A percentile compares a stretch with the other conserved stretches of the same genome.
These are phyloP conservation scores for Polymixis flavicincta DNA, from an alignment of 2,888 invertebrate genomes.

Conservation along the genomic window DNA sequence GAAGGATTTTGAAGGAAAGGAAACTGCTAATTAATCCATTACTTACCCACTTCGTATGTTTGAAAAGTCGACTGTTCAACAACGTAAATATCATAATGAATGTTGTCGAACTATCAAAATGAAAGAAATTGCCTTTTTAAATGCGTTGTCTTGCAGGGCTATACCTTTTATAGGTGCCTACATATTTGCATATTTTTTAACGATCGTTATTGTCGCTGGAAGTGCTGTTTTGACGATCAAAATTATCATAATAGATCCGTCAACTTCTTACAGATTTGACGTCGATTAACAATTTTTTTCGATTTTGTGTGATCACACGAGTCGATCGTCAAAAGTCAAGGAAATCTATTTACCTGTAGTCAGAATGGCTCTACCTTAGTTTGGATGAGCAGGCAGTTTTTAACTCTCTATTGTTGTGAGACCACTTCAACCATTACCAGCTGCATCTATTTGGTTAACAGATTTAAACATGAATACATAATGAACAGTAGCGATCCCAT, in stretches of 20 bases:
- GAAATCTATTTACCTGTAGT: not conserved
- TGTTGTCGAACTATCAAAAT: no score
- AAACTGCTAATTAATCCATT: no score
- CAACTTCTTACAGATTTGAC: not conserved
- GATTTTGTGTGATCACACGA: not conserved
- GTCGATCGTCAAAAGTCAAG: not conserved
- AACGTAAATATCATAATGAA: no score
- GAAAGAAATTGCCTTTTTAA: no score
- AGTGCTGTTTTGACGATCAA: not conserved
- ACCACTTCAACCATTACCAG: not conserved
- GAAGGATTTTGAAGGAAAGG: no score
- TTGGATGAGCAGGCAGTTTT: no score
- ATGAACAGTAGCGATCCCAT: not conserved
- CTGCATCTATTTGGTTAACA: constrained; percentile 1
- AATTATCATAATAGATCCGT: not conserved
- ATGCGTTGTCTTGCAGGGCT: not conserved
- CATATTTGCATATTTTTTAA: not conserved
- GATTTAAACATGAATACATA: constrained; percentile 21
- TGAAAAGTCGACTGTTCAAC: no score
- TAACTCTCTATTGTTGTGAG: not conserved
- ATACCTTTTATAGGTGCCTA: not conserved
- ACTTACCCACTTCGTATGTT: no score
- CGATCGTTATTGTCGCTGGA: no score
- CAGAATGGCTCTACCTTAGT: not conserved
- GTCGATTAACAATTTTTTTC: not conserved